These are phyloP conservation scores for Amiota communis DNA, from an alignment of 2,888 invertebrate genomes.

Conservation along the genomic window DNA sequence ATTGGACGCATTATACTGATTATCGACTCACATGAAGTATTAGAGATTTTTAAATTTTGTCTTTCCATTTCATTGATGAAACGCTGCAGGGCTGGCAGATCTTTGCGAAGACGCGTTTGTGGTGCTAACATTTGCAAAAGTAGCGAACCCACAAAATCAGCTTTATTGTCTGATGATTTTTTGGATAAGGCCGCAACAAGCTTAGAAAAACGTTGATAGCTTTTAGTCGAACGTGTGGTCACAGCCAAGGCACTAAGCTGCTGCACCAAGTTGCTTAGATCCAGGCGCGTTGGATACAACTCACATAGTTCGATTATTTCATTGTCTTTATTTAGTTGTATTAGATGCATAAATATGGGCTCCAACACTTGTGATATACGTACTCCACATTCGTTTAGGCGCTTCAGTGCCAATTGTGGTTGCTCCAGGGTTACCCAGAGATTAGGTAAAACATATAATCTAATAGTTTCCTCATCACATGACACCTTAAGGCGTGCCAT, in stretches of 20 bases:
- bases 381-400: slow-evolving; percentile 61
- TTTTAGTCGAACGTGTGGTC: slow-evolving; percentile 71
- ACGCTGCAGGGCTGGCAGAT: slow-evolving; percentile 71
- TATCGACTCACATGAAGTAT: slow-evolving; percentile 74
- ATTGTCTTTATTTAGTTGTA: slow-evolving; percentile 59
- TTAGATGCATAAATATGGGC: slow-evolving; percentile 61
- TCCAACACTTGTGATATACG: slow-evolving; percentile 58
- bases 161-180: slow-evolving; percentile 73
- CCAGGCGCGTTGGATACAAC: slow-evolving; percentile 74
- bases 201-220: slow-evolving; percentile 74
- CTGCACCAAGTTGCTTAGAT: slow-evolving; percentile 74
- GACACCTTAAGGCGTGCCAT: slow-evolving; percentile 76
- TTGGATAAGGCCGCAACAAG: slow-evolving; percentile 74
- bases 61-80: slow-evolving; percentile 73
- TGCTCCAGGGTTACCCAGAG: slow-evolving; percentile 62
- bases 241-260: slow-evolving; percentile 74
- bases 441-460: slow-evolving; percentile 76
- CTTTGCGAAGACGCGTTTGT: slow-evolving; percentile 71
- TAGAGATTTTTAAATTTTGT: slow-evolving; percentile 73
- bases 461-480: slow-evolving; percentile 77
- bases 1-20: slow-evolving; percentile 53
- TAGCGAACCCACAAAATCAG: slow-evolving; percentile 77
- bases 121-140: slow-evolving; percentile 74
- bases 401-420: slow-evolving; percentile 58
- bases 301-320: slow-evolving; percentile 57